Base-by-base conservation (phyloP, 1,140 invertebrate species). In the Periplaneta americana region DNA sequence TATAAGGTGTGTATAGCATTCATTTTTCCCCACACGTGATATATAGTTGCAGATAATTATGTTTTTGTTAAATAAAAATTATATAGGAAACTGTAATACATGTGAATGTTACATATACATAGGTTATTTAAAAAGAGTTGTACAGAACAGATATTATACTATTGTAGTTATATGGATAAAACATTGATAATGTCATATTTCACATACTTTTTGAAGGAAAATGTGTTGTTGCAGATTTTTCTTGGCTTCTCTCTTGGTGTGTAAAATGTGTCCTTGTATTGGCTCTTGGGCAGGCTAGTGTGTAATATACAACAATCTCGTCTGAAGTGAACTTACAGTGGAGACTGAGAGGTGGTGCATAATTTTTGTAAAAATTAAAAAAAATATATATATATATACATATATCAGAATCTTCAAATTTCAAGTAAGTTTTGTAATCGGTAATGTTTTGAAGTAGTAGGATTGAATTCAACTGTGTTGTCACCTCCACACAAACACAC, bases 11-110 rank as follows among this genome's bases (percentile, higher is more conserved):
- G 34, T 77, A 66, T 74, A 80, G 34, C 34, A 77, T 81, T 75
- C 74, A 36, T 81, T 48, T 78, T 77, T 77, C 57, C 48, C n/a
- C 36, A 36, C 80, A 75, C 34, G 76, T 81, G 35, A 39, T 81
- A 81, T 81, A 35, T 81, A 81, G 34, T 36, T 75, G 74, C 80
- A 75, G 34, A 77, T 76, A 75, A 75, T 77, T 81, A 78, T n/a
- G n/a, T 76, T 77, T 81, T 48, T 33, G 17, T 81, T 57, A 35
- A 34, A 78, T 33, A 11, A 81, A 78, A 37, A 39, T 78, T 34
- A 39, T 81, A 81, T 77, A 78, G 34, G 37, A n/a, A 48, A 48
- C 22, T 80, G 28, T 66, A 77, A 81, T 81, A 81, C 17, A 77
- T 77, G 80, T 81, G 66, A 77, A 75, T 81, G 80, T 81, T 77